phyloP scores from a whole-genome alignment of 2,888 invertebrate genomes.

The Furcula furcula region DNA sequence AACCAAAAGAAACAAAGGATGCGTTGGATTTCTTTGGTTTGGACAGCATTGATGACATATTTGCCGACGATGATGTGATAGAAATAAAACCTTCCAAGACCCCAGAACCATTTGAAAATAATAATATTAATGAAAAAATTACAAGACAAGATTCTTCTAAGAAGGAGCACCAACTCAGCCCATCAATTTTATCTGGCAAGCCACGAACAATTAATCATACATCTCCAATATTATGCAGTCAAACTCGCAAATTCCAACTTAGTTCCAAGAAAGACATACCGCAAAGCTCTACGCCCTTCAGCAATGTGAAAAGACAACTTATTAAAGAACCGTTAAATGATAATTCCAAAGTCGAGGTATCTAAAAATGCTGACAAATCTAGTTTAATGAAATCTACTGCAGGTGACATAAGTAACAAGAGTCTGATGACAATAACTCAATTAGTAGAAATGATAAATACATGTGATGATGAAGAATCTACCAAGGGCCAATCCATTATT shows the following conservation, averaged over 20 bases:
- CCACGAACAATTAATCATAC: constrained; percentile 29
- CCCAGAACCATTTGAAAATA: constrained; percentile 16
- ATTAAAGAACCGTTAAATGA: constrained; percentile 28
- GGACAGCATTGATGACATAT: constrained; percentile 60
- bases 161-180: constrained; percentile 43
- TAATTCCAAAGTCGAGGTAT: constrained; percentile 14
- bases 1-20: constrained; percentile 29
- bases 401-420: constrained; percentile 49
- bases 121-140: constrained; percentile 5
- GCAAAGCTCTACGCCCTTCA: constrained; percentile 40
- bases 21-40: constrained; percentile 50
- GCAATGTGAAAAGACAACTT: constrained; percentile 38
- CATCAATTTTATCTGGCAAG: constrained; percentile 64
- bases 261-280: constrained; percentile 40
- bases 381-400: constrained; percentile 20
- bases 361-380: constrained; percentile 18
- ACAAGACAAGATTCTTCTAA: constrained; percentile 15
- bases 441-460: constrained; percentile 70
- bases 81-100: constrained; percentile 22
- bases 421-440: constrained; percentile 72
- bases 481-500: constrained; percentile 10
- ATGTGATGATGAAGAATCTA: constrained; percentile 32
- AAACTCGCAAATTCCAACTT: constrained; percentile 47
- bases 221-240: constrained; percentile 65
- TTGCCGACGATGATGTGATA: constrained; percentile 53